A percentile compares a stretch with the other conserved stretches of the same genome.
Conservation (phyloP, 2,888 invertebrate genomes). For the Hanleya hanleyi region DNA sequence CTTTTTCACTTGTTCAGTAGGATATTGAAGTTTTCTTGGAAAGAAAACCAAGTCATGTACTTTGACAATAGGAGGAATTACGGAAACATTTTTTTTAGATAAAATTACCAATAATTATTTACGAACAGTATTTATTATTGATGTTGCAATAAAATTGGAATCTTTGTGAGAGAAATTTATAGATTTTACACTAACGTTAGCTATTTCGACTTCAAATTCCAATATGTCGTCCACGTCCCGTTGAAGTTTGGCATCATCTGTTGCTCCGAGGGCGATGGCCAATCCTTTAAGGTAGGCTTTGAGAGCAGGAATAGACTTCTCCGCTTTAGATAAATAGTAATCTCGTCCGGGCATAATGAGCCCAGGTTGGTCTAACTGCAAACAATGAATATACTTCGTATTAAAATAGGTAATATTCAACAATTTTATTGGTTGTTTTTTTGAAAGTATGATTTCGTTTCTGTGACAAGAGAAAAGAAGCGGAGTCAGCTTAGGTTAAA, state of each 20-base stretch:
- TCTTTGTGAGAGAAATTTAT: neutral
- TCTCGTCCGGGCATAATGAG: slow-evolving; percentile 85
- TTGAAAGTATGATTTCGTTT: too few species aligned
- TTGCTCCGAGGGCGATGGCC: slow-evolving; percentile 86
- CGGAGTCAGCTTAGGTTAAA: too few species aligned
- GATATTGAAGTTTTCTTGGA: too few species aligned
- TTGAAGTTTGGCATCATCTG: slow-evolving; percentile 80
- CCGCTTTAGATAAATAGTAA: slow-evolving; percentile 78
- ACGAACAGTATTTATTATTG: neutral
- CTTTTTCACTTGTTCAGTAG: too few species aligned
- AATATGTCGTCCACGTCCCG: slow-evolving; percentile 84
- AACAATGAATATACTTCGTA: too few species aligned
- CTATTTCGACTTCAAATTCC: slow-evolving; percentile 90
- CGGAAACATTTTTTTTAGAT: too few species aligned
- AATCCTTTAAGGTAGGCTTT: slow-evolving; percentile 91
- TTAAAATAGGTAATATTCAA: too few species aligned
- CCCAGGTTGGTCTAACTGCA: slow-evolving; percentile 91
- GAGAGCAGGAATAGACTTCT: slow-evolving; percentile 85
- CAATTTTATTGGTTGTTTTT: too few species aligned
- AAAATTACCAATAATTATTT: too few species aligned
- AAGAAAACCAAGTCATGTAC: too few species aligned
- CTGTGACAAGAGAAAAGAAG: too few species aligned
- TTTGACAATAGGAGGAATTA: too few species aligned
- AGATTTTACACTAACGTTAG: slow-evolving; percentile 83
- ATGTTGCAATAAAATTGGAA: neutral